phyloP scores from a whole-genome alignment of 2,113 vertebrate genomes.

The Porphyrio hochstetteri region DNA sequence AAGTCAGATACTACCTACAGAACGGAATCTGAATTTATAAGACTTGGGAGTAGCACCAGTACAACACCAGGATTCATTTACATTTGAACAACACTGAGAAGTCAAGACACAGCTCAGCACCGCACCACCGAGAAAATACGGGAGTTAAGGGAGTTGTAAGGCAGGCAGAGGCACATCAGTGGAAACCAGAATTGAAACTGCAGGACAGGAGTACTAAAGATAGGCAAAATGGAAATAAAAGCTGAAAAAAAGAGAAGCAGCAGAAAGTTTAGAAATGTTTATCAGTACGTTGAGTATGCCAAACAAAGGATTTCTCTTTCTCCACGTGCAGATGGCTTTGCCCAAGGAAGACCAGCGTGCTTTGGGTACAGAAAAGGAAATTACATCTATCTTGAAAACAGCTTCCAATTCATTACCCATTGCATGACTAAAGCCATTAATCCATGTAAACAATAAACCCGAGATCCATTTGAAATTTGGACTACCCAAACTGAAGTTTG shows the following conservation, averaged over 20 bases:
- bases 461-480: not conserved
- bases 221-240: not conserved
- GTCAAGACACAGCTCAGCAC: not conserved
- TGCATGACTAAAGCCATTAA: not conserved
- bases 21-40: not conserved
- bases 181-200: not conserved
- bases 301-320: slow-evolving; percentile 36
- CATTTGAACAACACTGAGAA: not conserved
- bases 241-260: not conserved
- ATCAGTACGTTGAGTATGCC: not conserved
- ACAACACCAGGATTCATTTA: slow-evolving; percentile 14
- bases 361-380: slow-evolving; percentile 24
- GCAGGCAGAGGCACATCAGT: not conserved
- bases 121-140: not conserved
- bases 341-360: slow-evolving; percentile 8
- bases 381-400: slow-evolving; percentile 5
- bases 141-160: not conserved
- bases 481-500: not conserved
- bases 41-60: not conserved
- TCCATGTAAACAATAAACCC: not conserved
- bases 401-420: not conserved
- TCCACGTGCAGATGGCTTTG: slow-evolving; percentile 5
- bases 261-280: not conserved
- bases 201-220: not conserved
- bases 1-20: not conserved